Evolutionary conservation across 2,888 invertebrate species (phyloP), one percentile per base, ranked within the genome.

Genomic region (Helleia helle): DNA sequence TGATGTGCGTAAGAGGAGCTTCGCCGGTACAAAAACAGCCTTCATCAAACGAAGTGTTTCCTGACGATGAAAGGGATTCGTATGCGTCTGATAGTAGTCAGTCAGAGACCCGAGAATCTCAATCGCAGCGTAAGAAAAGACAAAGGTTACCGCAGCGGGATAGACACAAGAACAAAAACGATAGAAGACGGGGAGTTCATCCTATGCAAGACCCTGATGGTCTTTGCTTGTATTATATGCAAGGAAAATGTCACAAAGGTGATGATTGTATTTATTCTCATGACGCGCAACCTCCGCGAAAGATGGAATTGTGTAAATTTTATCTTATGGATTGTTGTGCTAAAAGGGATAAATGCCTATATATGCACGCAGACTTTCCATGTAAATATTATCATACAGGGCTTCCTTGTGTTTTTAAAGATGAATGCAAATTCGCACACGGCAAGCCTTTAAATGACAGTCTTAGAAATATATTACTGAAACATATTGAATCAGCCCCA

Each of bases 351-450:
- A 94, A 95, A 75, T 99, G 98, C 83, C 87, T 95, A 12, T 99
- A 96, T 67, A 94, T 98, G 94, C 98, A 98, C 81, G 90, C 93
- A 59, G 97, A 97, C 71, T 98, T 97, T 72, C 98, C 98, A 11
- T 98, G 98, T 83, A 97, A 97, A 87, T 97, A 93, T 83, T 97
- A 92, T 76, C 97, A 99, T 69, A 94, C 96, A 39, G 97, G 97
- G 49, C 88, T 94, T 71, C 91, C 92, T 41, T 97, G 97, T 72
- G 88, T 89, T 50, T 88, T 88, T 37, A 89, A 89, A 62, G 92
- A 92, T n/a, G 91, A 92, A 47, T 99, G 98, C 81, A 95, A 96
- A 75, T 98, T 97, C 75, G 95, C 95, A 17, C 98, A 99, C 70
- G 91, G 91, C 12, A 91, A 91, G 56, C 94, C 95, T 0, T 85